Evolutionary conservation across 2,797 vertebrate species (phyloP), one percentile per base, ranked within the genome.

Genomic region (Semotilus atromaculatus): DNA sequence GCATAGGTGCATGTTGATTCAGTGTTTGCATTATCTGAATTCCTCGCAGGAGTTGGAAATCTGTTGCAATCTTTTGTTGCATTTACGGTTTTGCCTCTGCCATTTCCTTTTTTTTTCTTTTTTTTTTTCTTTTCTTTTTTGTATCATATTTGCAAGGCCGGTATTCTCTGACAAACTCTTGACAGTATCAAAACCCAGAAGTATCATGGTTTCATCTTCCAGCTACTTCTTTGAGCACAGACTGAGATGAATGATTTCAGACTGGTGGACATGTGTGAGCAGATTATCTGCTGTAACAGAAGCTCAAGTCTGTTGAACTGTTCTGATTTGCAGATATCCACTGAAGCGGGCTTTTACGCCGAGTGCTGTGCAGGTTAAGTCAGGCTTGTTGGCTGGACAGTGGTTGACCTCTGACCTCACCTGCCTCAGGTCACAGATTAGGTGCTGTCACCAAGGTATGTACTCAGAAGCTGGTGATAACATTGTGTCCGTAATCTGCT

Each of bases 371-470:
- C 75, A 77, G 82, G 86, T 88, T 80, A 82, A 81, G 85, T 88
- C 73, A 85, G 83, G 77, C 84, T 75, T 60, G 53, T 80, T 68
- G 80, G 70, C 70, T 72, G 85, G 75, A 89, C 87, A 89, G 88
- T 87, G 82, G 62, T 1, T 75, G 79, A 89, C 85, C 89, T 88
- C 58, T 90, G 86, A 88, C 85, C 88, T 88, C 51, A 82, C 81
- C 87, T 85, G 89, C 89, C 88, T 83, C 73, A 62, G 85, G 89
- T 79, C 31, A 38, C 53, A 84, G 87, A 84, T 86, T 84, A 89
- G 73, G 83, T 83, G 55, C 64, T 89, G 71, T 80, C 29, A 80
- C 38, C 60, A 43, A 88, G 86, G 85, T 90, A 89, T 91, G 86
- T 38, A 34, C 76, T 73, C 34, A 68, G 34, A 53, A 74, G 29